These are phyloP conservation scores for Raphicerus campestris DNA, from an alignment of 2,113 vertebrate species.

Conservation along the genomic window DNA sequence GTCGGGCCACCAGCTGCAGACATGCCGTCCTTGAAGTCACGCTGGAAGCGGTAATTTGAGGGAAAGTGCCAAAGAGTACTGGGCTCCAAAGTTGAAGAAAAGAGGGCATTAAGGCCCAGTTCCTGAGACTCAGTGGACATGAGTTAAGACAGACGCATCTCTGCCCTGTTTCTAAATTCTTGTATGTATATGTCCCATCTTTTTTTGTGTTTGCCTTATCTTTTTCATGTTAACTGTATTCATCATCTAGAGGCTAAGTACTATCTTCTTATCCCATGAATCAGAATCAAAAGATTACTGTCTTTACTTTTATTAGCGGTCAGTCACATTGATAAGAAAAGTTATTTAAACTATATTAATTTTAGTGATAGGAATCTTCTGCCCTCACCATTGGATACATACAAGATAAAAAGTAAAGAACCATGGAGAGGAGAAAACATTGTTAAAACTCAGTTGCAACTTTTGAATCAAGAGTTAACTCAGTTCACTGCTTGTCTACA, in stretches of 20 bases:
- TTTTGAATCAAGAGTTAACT: conserved; percentile 13
- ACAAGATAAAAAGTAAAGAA: neutral
- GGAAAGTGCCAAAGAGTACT: neutral
- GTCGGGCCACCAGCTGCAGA: neutral
- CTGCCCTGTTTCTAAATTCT: neutral
- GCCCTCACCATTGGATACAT: neutral
- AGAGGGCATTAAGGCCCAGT: neutral
- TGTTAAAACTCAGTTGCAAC: neutral
- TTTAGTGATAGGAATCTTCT: neutral
- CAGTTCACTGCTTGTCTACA: neutral
- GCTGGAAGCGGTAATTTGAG: neutral
- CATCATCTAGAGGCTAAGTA: neutral
- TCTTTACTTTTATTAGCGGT: neutral
- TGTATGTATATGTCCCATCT: neutral
- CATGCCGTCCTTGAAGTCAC: neutral
- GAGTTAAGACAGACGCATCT: neutral
- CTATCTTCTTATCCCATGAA: neutral
- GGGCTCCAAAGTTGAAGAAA: neutral
- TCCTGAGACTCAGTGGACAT: neutral
- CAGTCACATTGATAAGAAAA: neutral
- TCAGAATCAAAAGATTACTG: neutral
- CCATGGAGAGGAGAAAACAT: neutral
- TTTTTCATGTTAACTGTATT: neutral
- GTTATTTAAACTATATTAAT: neutral
- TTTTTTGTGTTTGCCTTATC: neutral